phyloP scores from a whole-genome alignment of 2,113 vertebrate species.

The Melanostigma gelatinosum region DNA sequence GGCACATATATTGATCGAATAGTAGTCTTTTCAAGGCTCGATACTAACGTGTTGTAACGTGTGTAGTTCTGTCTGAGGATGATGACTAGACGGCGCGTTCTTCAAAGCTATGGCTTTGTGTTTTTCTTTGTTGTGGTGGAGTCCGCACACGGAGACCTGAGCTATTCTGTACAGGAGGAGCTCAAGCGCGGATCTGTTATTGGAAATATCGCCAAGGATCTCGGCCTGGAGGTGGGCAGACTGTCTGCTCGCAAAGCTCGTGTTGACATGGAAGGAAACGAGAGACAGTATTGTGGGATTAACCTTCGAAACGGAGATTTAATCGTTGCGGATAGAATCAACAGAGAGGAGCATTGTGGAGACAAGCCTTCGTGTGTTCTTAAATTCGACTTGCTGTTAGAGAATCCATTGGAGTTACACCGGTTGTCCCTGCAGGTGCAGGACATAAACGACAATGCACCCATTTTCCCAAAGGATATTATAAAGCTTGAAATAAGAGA shows the following conservation, averaged over 20 bases:
- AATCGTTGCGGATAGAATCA: conserved; percentile 79
- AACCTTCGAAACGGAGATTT: conserved; percentile 79
- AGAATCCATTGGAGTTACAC: conserved; percentile 76
- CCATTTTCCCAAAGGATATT: conserved; percentile 71
- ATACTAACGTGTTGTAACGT: neutral
- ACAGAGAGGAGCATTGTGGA: conserved; percentile 84
- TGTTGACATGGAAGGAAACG: conserved; percentile 63
- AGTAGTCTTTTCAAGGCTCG: fast-evolving
- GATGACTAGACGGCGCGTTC: neutral
- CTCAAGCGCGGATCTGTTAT: conserved; percentile 82
- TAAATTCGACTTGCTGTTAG: conserved; percentile 79
- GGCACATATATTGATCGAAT: neutral
- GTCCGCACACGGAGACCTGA: conserved; percentile 66
- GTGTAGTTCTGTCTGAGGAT: neutral
- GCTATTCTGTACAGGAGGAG: conserved; percentile 84
- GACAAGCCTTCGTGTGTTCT: conserved; percentile 75
- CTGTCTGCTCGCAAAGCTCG: conserved; percentile 78
- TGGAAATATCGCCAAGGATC: conserved; percentile 84
- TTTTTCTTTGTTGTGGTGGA: conserved; percentile 51
- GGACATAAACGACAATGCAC: conserved; percentile 86
- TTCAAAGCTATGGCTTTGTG: conserved; percentile 13
- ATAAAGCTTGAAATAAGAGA: conserved; percentile 79
- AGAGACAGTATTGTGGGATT: conserved; percentile 65
- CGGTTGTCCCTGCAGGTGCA: conserved; percentile 76
- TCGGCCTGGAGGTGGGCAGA: conserved; percentile 74